A percentile compares a stretch with the other conserved stretches of the same genome.
Evolutionary conservation across 2,888 invertebrate genomes (phyloP).

Genomic region (Atethmia centrago): DNA sequence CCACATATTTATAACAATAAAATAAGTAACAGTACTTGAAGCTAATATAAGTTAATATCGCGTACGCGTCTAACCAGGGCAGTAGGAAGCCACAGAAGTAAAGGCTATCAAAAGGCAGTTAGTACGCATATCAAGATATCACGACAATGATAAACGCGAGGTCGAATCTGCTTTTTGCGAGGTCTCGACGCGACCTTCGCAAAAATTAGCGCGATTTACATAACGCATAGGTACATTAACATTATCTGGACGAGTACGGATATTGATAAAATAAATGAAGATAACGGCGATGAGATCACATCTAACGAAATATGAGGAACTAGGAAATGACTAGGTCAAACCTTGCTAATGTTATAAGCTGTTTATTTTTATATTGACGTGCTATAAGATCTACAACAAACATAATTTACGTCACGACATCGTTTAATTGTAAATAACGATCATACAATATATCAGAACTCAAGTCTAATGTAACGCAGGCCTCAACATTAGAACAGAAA

Average conservation of each 20-base stretch:
- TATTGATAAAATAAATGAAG: slow-evolving; percentile 75
- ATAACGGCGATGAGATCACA: slow-evolving; percentile 79
- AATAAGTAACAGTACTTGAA: slow-evolving; percentile 34
- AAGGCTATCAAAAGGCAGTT: slow-evolving; percentile 80
- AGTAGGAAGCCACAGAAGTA: slow-evolving; percentile 75
- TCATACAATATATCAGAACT: too few species aligned
- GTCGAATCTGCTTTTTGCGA: slow-evolving; percentile 85
- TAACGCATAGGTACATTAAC: slow-evolving; percentile 77
- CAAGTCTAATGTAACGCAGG: too few species aligned
- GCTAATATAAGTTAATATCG: slow-evolving; percentile 44
- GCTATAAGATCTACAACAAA: slow-evolving; percentile 2
- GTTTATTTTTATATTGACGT: slow-evolving; percentile 26
- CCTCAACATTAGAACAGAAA: slow-evolving; percentile 11
- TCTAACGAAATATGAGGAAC: slow-evolving; percentile 67
- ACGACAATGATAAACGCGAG: slow-evolving; percentile 86
- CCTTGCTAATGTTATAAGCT: slow-evolving; percentile 26
- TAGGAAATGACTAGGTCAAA: slow-evolving; percentile 73
- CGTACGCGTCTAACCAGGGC: slow-evolving; percentile 71
- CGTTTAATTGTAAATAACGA: too few species aligned
- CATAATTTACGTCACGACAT: neutral
- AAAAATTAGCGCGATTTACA: slow-evolving; percentile 88
- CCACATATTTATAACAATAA: slow-evolving; percentile 63
- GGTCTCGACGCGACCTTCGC: slow-evolving; percentile 84
- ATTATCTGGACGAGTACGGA: slow-evolving; percentile 74
- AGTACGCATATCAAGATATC: slow-evolving; percentile 86